These are phyloP conservation scores for Manis crassicaudata DNA, from an alignment of 2,797 vertebrate genomes.

Conservation along the genomic window DNA sequence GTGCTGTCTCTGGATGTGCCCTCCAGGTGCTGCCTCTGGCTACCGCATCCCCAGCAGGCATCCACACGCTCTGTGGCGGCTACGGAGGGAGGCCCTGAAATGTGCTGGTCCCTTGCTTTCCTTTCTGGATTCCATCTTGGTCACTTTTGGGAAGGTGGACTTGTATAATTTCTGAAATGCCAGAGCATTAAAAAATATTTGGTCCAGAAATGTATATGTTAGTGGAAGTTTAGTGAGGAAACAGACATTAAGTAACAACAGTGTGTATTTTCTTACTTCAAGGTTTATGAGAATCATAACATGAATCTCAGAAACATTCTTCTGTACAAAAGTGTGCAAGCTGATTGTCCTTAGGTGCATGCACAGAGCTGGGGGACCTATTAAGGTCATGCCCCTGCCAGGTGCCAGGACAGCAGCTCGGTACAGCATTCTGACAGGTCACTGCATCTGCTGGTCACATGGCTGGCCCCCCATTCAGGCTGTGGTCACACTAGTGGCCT, in stretches of 20 bases:
- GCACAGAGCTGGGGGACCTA: accelerated
- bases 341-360: background rate
- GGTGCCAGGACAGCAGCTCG: background rate
- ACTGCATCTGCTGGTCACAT: background rate
- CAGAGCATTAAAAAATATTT: background rate
- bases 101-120: background rate
- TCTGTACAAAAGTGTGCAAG: background rate
- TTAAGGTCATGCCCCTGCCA: background rate
- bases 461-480: background rate
- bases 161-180: background rate
- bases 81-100: accelerated
- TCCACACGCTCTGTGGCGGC: background rate
- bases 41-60: background rate
- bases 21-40: background rate
- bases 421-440: background rate
- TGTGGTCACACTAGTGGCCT: background rate
- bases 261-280: background rate
- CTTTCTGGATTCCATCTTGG: background rate
- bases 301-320: background rate
- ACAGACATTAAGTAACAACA: background rate
- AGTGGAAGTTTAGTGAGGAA: no score
- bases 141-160: background rate
- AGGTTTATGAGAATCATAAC: background rate
- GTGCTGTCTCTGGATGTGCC: background rate
- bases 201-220: background rate